These are phyloP conservation scores for Tarsius wallacei DNA, from an alignment of 2,797 vertebrate species.

Conservation along the genomic window DNA sequence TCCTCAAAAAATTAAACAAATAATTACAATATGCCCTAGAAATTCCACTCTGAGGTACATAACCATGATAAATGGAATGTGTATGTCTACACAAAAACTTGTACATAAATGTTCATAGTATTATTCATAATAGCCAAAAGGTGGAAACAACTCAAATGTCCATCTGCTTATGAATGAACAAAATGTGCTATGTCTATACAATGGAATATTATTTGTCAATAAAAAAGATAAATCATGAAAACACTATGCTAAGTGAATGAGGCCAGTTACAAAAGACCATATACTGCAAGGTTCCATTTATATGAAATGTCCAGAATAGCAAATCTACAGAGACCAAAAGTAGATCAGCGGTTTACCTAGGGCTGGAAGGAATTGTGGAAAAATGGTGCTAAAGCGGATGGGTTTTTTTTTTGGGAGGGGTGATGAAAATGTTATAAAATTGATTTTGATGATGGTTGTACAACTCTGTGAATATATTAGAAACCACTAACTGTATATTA, in stretches of 20 bases:
- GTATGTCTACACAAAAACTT: background rate
- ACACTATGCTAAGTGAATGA: conserved; percentile 27
- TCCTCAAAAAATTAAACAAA: conserved; percentile 24
- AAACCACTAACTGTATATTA: background rate
- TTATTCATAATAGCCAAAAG: conserved; percentile 16
- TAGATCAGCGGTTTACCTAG: background rate
- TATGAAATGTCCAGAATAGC: background rate
- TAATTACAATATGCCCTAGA: background rate
- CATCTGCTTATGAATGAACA: background rate
- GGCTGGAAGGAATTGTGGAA: background rate
- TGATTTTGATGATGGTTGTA: background rate
- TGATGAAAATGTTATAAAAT: conserved; percentile 14
- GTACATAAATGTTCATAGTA: background rate
- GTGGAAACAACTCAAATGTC: conserved; percentile 33
- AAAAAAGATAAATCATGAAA: background rate
- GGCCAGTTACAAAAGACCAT: background rate
- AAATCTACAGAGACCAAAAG: background rate
- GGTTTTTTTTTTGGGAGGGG: background rate
- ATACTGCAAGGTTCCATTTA: background rate
- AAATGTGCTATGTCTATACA: background rate
- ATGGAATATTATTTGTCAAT: background rate
- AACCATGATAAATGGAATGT: conserved; percentile 31
- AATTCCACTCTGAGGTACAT: background rate
- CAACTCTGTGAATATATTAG: background rate
- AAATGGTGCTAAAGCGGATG: background rate